Evolutionary conservation across 2,797 vertebrate genomes (phyloP).

Genomic region (Mormyrops boulengeri): DNA sequence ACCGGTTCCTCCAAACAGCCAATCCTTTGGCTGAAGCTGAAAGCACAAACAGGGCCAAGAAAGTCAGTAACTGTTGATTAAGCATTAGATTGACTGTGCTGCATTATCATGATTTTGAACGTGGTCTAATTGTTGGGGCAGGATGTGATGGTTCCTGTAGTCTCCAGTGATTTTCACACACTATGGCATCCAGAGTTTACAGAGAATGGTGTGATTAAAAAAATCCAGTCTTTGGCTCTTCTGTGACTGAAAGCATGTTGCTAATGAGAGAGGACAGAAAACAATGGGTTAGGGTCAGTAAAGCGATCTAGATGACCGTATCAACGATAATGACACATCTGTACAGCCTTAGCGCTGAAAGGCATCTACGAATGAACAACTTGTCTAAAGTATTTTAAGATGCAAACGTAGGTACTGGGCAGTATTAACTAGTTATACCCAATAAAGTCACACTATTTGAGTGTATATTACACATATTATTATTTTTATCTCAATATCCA

Average conservation of each 20-base stretch:
- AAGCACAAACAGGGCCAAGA: not conserved
- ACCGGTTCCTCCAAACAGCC: not conserved
- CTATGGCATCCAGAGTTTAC: not conserved
- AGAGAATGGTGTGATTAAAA: not conserved
- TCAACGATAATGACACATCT: not conserved
- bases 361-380: not conserved
- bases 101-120: not conserved
- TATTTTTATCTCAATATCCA: no score
- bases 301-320: not conserved
- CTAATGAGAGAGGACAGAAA: not conserved
- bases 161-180: not conserved
- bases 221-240: not conserved
- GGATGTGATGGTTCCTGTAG: not conserved
- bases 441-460: not conserved
- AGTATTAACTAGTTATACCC: not conserved
- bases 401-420: not conserved
- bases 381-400: not conserved
- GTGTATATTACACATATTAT: not conserved
- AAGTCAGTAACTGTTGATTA: not conserved
- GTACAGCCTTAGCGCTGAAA: not conserved
- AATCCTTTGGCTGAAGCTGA: not conserved
- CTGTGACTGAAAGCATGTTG: not conserved
- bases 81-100: not conserved
- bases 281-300: not conserved
- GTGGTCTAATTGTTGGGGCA: not conserved